phyloP scores from a whole-genome alignment of 2,113 vertebrate species.

The Hydropotes inermis region DNA sequence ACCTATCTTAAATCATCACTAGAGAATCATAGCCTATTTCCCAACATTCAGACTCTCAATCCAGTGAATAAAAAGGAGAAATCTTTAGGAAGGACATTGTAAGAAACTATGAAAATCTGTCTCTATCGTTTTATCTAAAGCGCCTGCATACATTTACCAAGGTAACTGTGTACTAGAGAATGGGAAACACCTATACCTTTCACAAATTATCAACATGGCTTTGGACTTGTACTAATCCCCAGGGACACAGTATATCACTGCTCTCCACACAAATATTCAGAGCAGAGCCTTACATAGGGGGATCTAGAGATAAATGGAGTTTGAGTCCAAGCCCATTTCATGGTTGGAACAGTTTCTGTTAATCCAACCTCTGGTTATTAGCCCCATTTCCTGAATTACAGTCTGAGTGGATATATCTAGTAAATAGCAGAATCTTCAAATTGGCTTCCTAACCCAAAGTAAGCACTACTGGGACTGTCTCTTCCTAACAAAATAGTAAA shows the following conservation, averaged over 20 bases:
- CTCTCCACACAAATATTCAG: background rate
- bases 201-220: background rate
- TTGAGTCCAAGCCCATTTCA: background rate
- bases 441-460: background rate
- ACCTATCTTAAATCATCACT: background rate
- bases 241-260: background rate
- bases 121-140: background rate
- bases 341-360: background rate
- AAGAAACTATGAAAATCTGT: slow-evolving; percentile 11
- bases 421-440: background rate
- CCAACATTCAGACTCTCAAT: background rate
- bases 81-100: background rate
- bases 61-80: background rate
- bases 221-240: background rate
- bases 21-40: background rate
- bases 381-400: background rate
- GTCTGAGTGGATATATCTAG: background rate
- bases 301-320: background rate
- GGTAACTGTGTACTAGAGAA: background rate
- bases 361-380: background rate
- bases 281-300: background rate
- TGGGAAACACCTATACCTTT: background rate
- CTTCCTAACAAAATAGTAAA: background rate
- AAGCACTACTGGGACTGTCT: background rate
- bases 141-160: background rate